Evolutionary conservation across 1,140 invertebrate genomes (phyloP), one percentile per base, ranked within the genome.

Genomic region (Zaprionus camerounensis): DNA sequence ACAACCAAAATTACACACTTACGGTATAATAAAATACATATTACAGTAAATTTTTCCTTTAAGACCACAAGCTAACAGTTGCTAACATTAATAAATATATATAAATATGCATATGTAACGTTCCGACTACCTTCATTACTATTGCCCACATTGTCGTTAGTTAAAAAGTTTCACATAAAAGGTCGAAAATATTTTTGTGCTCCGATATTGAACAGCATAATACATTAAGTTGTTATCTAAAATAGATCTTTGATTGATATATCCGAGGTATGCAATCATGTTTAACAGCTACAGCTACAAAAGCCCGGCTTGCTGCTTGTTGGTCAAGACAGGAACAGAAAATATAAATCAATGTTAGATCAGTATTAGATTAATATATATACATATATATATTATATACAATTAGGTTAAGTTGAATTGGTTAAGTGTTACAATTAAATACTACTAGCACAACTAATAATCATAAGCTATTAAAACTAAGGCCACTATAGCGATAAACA

Each of bases 1-100:
- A 15, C 36, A 15, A 38, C 13, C n/a, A 44, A 44, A 46, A 17
- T 17, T 17, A 9, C 17, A 7, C 5, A 44, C 15, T n/a, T 44
- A 44, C 36, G 15, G 41, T 44, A 17, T 38, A 5, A 38, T 38
- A 38, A 4, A 46, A 46, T n/a, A 26, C 12, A 67, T 58, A 61
- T 65, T 71, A 66, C 53, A 82, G 59, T 77, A 2, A 26, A 38
- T 53, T 65, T 64, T 69, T 69, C 70, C 66, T 67, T 80, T 63
- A 67, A 68, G 70, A 78, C 84, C 81, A 84, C 81, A 84, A 73
- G 46, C 58, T 59, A 80, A 70, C n/a, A n/a, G 4, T 28, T 26
- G 38, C 41, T 28, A 49, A 22, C 6, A 20, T 24, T 24, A 15
- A 17, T 51, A 51, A 53, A 53, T 55, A 22, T 9, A 22, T 51